Evolutionary conservation across 2,113 vertebrate genomes (phyloP), one percentile per base, ranked within the genome.

Genomic region (Rhabdornis inornatus): DNA sequence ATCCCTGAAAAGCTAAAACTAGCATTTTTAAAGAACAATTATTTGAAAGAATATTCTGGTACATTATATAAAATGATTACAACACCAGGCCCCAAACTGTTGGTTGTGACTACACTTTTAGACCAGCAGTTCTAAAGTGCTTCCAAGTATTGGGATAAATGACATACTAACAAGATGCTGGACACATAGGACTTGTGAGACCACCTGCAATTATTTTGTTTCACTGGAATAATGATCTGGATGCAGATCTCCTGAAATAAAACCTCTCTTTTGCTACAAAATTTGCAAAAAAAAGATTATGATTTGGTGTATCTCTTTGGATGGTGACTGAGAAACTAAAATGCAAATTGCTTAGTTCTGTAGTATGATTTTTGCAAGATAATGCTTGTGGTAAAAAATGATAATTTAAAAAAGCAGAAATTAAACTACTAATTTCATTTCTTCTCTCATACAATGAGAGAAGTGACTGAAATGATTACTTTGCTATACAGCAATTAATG

Each of bases 21-120:
- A 78, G 80, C 76, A n/a, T 56, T 86, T 94, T 92, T 90, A 75
- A 92, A 93, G 35, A 95, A 89, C 30, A 94, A 21, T 76, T 68
- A 60, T 92, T 74, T 23, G 3, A 65, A 61, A 37, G 24, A 91
- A 95, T 57, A 95, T 69, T 75, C 35, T 71, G 87, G 92, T 56
- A 84, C 1, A 11, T 25, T 44, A 82, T 82, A 83, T 53, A 30
- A 40, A 86, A 65, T 55, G 39, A 81, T 53, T 60, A 45, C 33
- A 92, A 70, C 7, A 82, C 65, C 39, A 87, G 20, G 30, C 13
- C 45, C 64, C 76, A 59, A 80, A 69, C 18, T 80, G 76, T 88
- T 63, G 14, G 14, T 49, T 76, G 33, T 17, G 12, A 76, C 28
- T 61, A 24, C 14, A 80, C 17, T 76, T 82, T 16, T 8, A 64